Percentiles rank a stretch among this genome's conserved stretches.
These are phyloP conservation scores for Rissa tridactyla DNA, from an alignment of 2,113 vertebrate genomes.

Conservation along the genomic window DNA sequence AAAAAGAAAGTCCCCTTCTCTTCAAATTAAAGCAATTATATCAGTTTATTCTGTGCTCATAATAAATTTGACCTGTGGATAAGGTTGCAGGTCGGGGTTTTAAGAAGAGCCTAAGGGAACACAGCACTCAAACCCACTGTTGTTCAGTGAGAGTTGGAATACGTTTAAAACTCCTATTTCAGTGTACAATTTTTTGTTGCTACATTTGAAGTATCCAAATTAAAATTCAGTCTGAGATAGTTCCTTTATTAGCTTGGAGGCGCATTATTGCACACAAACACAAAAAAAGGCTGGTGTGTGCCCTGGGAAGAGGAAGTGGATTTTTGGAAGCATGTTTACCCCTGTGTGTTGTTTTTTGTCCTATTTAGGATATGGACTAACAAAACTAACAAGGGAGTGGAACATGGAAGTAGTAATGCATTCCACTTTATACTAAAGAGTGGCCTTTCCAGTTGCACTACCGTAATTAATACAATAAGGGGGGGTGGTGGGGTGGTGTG, in stretches of 20 bases:
- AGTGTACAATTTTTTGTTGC: background rate
- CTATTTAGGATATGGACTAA: background rate
- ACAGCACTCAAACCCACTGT: background rate
- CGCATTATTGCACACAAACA: background rate
- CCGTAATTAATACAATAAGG: background rate
- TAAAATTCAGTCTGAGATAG: background rate
- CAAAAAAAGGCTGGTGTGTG: background rate
- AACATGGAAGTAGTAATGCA: background rate
- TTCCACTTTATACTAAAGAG: background rate
- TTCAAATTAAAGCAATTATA: background rate
- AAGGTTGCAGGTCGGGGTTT: background rate
- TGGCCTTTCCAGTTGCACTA: background rate
- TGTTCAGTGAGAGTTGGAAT: background rate
- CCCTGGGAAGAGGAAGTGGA: background rate
- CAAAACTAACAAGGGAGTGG: background rate
- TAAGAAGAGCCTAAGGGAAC: background rate
- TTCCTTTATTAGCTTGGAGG: background rate
- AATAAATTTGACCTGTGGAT: background rate
- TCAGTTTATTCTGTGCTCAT: background rate
- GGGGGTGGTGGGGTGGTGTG: accelerated
- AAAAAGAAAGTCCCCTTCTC: background rate
- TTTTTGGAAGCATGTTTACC: background rate
- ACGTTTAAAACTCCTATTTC: background rate
- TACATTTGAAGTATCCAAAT: background rate
- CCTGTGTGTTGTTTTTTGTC: accelerated